Percentiles rank a stretch among this genome's conserved stretches.
phyloP scores from a whole-genome alignment of 2,888 invertebrate species.

The Napeogenes inachia region DNA sequence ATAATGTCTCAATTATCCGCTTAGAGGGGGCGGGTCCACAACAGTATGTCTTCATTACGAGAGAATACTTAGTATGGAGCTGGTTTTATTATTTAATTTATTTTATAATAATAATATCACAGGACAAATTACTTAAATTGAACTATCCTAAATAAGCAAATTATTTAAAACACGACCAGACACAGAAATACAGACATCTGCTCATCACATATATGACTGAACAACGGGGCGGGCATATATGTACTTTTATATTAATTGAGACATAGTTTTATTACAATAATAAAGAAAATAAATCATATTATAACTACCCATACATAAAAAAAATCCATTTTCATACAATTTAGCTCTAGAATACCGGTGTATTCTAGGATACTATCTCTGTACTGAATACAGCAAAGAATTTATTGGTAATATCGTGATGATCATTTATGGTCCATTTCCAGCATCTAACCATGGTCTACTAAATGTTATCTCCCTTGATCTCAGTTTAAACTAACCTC shows the following conservation, averaged over 20 bases:
- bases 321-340: conserved; percentile 38
- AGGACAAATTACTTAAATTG: no score
- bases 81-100: conserved; percentile 21
- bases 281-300: no score
- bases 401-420: conserved; percentile 71
- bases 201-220: no score
- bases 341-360: conserved; percentile 45
- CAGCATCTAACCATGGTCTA: conserved; percentile 42
- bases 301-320: no score
- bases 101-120: background rate
- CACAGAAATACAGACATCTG: no score
- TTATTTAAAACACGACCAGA: no score
- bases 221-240: no score
- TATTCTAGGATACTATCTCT: conserved; percentile 61
- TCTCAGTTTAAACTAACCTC: conserved; percentile 52
- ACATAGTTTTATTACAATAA: no score
- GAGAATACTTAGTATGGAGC: conserved; percentile 33
- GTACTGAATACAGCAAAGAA: conserved; percentile 59
- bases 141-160: no score
- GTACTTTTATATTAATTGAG: no score
- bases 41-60: conserved; percentile 73
- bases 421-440: conserved; percentile 56
- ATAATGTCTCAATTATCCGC: conserved; percentile 78
- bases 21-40: conserved; percentile 68
- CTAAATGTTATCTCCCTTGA: conserved; percentile 47